Conservation (phyloP, 2,888 invertebrate species). For the Listrodromus nycthemerus region DNA sequence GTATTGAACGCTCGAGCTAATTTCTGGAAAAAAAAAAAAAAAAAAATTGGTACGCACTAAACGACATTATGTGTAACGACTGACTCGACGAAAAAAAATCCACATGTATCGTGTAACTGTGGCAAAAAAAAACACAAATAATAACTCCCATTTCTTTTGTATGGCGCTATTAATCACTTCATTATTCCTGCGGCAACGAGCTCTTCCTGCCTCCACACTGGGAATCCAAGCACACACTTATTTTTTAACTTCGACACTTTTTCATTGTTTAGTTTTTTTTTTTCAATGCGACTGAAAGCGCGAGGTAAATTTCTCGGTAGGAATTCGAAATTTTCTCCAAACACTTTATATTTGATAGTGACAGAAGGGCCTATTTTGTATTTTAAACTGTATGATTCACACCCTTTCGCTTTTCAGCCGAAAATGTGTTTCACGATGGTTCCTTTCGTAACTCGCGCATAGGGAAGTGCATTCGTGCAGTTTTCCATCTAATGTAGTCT, state of each 20-base stretch:
- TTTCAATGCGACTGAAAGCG: too few relatives aligned
- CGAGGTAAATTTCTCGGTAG: background rate
- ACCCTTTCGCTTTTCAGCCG: too few relatives aligned
- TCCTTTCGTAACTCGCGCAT: constrained; percentile 3
- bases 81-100: constrained; percentile 31
- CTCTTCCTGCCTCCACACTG: background rate
- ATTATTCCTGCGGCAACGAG: background rate
- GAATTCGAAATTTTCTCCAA: constrained; percentile 12
- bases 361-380: too few relatives aligned
- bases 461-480: constrained; percentile 3
- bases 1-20: background rate
- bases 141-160: constrained; percentile 21
- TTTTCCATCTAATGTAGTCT: constrained; percentile 32
- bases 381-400: too few relatives aligned
- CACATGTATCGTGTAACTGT: constrained; percentile 19
- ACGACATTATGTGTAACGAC: constrained; percentile 42
- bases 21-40: constrained; percentile 22
- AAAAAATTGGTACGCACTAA: constrained; percentile 39
- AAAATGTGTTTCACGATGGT: background rate
- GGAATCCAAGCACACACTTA: too few relatives aligned
- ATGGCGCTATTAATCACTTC: constrained; percentile 1
- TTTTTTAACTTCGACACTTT: too few relatives aligned
- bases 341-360: too few relatives aligned
- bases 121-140: constrained; percentile 7
- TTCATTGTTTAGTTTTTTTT: too few relatives aligned